A percentile compares a stretch with the other conserved stretches of the same genome.
phyloP scores from a whole-genome alignment of 2,113 vertebrate genomes.

The Macquaria ambigua region DNA sequence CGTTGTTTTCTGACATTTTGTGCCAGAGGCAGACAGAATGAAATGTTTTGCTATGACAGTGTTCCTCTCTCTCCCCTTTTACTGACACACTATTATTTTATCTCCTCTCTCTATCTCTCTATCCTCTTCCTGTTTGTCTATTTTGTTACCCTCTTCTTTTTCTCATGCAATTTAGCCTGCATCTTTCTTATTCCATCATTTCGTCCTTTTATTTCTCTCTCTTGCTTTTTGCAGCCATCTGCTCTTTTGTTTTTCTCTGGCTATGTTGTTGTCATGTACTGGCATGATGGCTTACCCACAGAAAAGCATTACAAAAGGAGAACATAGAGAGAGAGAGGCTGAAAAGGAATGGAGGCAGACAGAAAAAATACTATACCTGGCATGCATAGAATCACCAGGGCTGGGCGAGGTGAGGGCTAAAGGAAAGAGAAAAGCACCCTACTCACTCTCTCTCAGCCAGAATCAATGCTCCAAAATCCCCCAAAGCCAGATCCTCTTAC shows the following conservation, averaged over 20 bases:
- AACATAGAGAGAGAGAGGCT: neutral
- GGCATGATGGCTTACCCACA: conserved; percentile 55
- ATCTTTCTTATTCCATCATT: conserved; percentile 15
- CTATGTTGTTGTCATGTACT: conserved; percentile 45
- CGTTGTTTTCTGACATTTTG: conserved; percentile 58
- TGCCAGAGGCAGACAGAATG: conserved; percentile 52
- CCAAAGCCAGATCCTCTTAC: conserved; percentile 85
- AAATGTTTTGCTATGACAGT: conserved; percentile 60
- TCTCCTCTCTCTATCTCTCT: neutral
- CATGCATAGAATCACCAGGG: conserved; percentile 12
- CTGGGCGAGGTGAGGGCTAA: conserved; percentile 11
- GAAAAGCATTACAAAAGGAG: conserved; percentile 29
- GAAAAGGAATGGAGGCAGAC: conserved; percentile 15
- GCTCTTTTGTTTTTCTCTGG: conserved; percentile 67
- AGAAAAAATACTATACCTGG: conserved; percentile 22
- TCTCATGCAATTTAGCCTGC: neutral
- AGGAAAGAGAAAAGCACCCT: conserved; percentile 38
- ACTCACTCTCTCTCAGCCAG: conserved; percentile 68
- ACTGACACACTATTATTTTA: conserved; percentile 7
- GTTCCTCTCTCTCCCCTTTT: conserved; percentile 50
- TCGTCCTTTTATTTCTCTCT: conserved; percentile 12
- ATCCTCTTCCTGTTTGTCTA: conserved; percentile 21
- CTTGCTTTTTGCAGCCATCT: conserved; percentile 59
- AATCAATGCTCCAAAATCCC: conserved; percentile 86
- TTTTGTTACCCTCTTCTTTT: conserved; percentile 22